A percentile compares a stretch with the other conserved stretches of the same genome.
Conservation (phyloP, 2,113 vertebrate genomes). For the Carollia perspicillata region DNA sequence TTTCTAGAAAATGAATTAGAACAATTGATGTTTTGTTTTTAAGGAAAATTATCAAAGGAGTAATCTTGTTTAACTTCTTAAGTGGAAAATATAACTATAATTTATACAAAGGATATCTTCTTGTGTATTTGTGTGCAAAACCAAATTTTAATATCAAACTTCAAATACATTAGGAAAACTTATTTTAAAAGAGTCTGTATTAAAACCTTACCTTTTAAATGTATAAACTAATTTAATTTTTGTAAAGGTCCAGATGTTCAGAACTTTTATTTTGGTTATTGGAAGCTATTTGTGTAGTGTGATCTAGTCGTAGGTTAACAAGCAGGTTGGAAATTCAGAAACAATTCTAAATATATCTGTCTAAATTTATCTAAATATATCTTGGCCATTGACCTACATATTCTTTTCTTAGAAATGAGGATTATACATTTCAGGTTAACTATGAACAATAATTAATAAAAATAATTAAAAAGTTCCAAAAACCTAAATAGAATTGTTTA, state of each 20-base stretch:
- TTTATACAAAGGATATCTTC: neutral
- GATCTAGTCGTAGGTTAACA: slow-evolving; percentile 29
- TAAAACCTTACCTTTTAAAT: slow-evolving; percentile 20
- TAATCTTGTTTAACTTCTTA: neutral
- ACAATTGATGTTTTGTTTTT: slow-evolving; percentile 23
- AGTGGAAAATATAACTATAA: neutral
- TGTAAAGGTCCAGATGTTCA: slow-evolving; percentile 8
- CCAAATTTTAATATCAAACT: slow-evolving; percentile 30
- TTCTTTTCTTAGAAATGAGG: slow-evolving; percentile 68
- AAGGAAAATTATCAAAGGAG: neutral
- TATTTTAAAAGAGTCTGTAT: slow-evolving; percentile 20
- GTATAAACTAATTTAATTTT: neutral
- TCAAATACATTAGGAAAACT: neutral
- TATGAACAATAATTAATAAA: slow-evolving; percentile 67
- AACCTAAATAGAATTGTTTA: slow-evolving; percentile 61
- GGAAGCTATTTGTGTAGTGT: neutral
- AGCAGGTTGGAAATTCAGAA: slow-evolving; percentile 63
- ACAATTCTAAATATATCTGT: slow-evolving; percentile 68
- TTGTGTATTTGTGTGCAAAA: neutral
- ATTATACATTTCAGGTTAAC: slow-evolving; percentile 66
- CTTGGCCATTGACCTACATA: slow-evolving; percentile 68
- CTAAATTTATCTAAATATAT: slow-evolving; percentile 58
- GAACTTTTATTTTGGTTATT: slow-evolving; percentile 21
- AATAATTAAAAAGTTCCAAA: slow-evolving; percentile 65
- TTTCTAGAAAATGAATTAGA: slow-evolving; percentile 45